Percentiles rank a stretch among this genome's conserved stretches.
Conservation (phyloP, 2,113 vertebrate species). For the Verasper variegatus region DNA sequence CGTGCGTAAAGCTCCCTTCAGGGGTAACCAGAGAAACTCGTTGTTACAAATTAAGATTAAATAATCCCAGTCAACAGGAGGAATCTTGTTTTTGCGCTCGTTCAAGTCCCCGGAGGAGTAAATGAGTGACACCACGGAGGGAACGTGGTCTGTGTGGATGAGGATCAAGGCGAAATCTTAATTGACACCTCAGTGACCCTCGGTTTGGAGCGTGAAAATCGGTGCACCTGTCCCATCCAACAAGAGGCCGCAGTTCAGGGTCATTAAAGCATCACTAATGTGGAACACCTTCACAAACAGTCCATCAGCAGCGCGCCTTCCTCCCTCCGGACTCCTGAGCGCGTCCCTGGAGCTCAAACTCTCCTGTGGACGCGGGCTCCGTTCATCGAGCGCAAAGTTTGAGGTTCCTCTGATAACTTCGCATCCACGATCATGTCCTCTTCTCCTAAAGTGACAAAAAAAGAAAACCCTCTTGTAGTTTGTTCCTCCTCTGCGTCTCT, state of each 20-base stretch:
- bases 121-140: neutral
- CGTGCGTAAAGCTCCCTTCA: conserved; percentile 1
- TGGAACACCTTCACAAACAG: conserved; percentile 44
- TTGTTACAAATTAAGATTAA: neutral
- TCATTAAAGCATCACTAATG: conserved; percentile 53
- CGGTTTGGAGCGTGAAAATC: conserved; percentile 19
- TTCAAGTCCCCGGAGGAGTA: neutral
- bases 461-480: neutral
- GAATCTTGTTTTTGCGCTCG: neutral
- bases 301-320: conserved; percentile 8
- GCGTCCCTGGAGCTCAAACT: conserved; percentile 43
- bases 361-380: conserved; percentile 4
- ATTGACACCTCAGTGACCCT: conserved; percentile 39
- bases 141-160: no score
- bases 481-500: neutral
- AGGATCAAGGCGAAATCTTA: neutral
- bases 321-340: conserved; percentile 26
- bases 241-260: conserved; percentile 24
- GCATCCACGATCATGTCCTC: conserved; percentile 15
- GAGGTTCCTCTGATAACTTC: neutral
- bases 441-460: neutral
- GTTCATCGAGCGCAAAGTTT: conserved; percentile 29
- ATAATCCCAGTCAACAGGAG: neutral
- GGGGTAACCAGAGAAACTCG: neutral
- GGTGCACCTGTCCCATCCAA: conserved; percentile 66